phyloP scores from a whole-genome alignment of 2,797 vertebrate species.

The Tapera naevia region DNA sequence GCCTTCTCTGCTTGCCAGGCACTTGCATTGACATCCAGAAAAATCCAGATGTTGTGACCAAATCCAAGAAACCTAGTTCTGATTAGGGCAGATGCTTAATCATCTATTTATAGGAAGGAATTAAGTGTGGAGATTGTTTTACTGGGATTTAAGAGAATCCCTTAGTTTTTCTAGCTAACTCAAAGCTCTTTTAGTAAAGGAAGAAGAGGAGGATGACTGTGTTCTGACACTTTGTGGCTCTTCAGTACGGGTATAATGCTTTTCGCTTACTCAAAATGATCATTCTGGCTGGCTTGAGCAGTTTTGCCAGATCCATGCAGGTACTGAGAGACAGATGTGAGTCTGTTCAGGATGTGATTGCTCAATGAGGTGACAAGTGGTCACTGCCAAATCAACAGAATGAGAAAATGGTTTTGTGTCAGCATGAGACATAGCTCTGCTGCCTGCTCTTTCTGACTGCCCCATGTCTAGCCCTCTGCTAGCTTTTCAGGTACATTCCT shows the following conservation, averaged over 20 bases:
- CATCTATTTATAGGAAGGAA: neutral
- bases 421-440: neutral
- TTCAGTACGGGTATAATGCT: neutral
- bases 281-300: neutral
- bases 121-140: neutral
- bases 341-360: neutral
- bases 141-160: neutral
- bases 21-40: neutral
- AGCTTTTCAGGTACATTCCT: neutral
- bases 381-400: neutral
- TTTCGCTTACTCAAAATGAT: neutral
- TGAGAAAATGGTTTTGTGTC: neutral
- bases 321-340: neutral
- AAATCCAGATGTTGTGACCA: neutral
- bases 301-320: neutral
- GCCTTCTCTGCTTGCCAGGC: neutral
- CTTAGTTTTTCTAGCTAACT: neutral
- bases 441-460: neutral
- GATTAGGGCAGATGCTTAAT: neutral
- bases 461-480: neutral
- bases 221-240: neutral
- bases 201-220: neutral
- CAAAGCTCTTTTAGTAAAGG: neutral
- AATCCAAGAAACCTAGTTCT: neutral
- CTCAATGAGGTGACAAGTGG: neutral